Conservation (phyloP, 2,888 invertebrate species). For the Hypselothyrea guttata region DNA sequence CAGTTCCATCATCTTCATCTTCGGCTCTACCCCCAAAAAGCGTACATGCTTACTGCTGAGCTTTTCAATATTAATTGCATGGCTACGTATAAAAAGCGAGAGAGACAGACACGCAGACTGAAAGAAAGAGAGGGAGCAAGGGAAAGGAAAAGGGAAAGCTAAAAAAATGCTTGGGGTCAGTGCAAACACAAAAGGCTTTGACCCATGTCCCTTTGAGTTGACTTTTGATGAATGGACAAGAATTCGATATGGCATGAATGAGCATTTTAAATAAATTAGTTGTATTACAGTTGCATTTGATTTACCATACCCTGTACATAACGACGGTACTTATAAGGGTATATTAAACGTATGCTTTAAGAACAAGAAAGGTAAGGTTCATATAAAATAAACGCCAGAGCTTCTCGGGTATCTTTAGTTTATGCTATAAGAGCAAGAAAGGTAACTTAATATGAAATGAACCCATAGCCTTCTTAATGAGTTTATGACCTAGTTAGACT, state of each 20-base stretch:
- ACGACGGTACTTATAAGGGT: neutral
- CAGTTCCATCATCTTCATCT: conserved; percentile 58
- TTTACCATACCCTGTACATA: conserved; percentile 16
- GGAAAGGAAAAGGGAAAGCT: conserved; percentile 5
- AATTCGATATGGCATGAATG: conserved; percentile 73
- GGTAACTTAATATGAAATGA: too few species aligned
- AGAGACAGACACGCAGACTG: conserved; percentile 11
- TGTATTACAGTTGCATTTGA: conserved; percentile 59
- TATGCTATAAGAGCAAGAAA: too few species aligned
- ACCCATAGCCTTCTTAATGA: neutral
- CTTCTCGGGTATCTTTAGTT: too few species aligned
- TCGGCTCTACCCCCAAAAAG: conserved; percentile 24
- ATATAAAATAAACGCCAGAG: too few species aligned
- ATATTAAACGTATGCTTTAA: neutral
- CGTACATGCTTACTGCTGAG: conserved; percentile 41
- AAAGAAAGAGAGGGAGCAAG: conserved; percentile 8
- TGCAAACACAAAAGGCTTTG: conserved; percentile 63
- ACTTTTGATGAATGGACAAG: conserved; percentile 75
- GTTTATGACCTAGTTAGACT: neutral
- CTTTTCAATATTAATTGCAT: conserved; percentile 74
- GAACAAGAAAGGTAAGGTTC: neutral
- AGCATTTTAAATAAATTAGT: conserved; percentile 76
- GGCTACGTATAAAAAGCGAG: conserved; percentile 25
- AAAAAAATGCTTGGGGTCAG: conserved; percentile 41
- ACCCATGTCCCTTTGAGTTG: conserved; percentile 66